Evolutionary conservation across 2,888 invertebrate species (phyloP).

Genomic region (Agonum fuliginosum): DNA sequence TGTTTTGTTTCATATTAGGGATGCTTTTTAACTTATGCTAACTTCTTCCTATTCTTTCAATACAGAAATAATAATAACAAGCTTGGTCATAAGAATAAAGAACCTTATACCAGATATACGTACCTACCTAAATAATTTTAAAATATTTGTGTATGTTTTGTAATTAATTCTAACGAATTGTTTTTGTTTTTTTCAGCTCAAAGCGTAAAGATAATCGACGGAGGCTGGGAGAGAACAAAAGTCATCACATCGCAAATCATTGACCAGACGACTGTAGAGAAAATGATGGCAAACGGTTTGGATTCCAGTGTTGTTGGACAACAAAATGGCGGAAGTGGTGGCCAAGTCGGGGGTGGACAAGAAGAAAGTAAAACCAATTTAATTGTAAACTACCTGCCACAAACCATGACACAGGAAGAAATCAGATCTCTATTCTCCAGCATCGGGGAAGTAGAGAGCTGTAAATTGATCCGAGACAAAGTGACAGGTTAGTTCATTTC

Average conservation of each 20-base stretch:
- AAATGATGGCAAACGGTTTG: slow-evolving; percentile 89
- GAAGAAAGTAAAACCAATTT: slow-evolving; percentile 98
- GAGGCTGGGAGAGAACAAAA: neutral
- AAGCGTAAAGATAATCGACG: slow-evolving; percentile 15
- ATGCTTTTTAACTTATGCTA: too few relatives aligned
- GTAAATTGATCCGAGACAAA: slow-evolving; percentile 99
- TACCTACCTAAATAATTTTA: too few relatives aligned
- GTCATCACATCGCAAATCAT: neutral
- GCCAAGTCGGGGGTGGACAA: slow-evolving; percentile 77
- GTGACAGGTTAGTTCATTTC: slow-evolving; percentile 83
- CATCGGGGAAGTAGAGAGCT: slow-evolving; percentile 99
- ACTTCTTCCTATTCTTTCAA: too few relatives aligned
- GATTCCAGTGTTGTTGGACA: slow-evolving; percentile 86
- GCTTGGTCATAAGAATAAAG: too few relatives aligned
- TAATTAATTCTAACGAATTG: neutral
- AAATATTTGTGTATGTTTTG: neutral
- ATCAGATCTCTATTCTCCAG: slow-evolving; percentile 98
- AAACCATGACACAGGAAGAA: slow-evolving; percentile 99
- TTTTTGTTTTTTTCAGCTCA: slow-evolving; percentile 12
- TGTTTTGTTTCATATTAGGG: too few relatives aligned
- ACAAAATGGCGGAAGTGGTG: slow-evolving; percentile 85
- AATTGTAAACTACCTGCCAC: slow-evolving; percentile 99
- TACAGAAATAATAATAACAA: too few relatives aligned
- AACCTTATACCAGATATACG: too few relatives aligned
- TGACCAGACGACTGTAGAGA: slow-evolving; percentile 46